Conservation (phyloP, 2,888 invertebrate species). For the Erynnis tages region DNA sequence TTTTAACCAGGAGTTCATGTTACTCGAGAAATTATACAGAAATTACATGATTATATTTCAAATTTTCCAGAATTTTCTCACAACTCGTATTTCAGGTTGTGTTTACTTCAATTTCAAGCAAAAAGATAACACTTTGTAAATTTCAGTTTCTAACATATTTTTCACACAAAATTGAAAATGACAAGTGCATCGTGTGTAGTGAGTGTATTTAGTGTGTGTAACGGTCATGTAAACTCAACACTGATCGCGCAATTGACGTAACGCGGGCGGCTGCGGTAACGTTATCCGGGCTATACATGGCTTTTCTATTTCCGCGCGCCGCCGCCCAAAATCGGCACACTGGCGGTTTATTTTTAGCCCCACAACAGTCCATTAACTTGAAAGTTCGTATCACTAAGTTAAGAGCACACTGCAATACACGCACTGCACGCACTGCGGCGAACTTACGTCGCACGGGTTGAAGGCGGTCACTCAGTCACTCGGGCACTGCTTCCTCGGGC, state of each 20-base stretch:
- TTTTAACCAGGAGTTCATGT: no score
- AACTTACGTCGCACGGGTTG: slow-evolving; percentile 81
- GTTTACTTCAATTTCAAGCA: not conserved
- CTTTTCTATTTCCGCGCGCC: slow-evolving; percentile 57
- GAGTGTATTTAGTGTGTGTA: slow-evolving; percentile 29
- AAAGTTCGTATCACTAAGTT: slow-evolving; percentile 47
- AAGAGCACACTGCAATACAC: slow-evolving; percentile 38
- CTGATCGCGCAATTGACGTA: slow-evolving; percentile 26
- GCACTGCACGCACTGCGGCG: slow-evolving; percentile 58
- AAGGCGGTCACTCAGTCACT: slow-evolving; percentile 77
- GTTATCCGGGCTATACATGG: slow-evolving; percentile 71
- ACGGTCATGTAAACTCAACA: not conserved
- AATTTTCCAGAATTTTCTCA: no score
- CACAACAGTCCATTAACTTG: slow-evolving; percentile 33
- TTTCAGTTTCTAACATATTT: no score
- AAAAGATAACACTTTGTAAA: no score
- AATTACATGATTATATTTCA: no score
- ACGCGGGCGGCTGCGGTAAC: slow-evolving; percentile 52
- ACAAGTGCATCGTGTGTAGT: slow-evolving; percentile 47
- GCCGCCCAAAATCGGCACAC: slow-evolving; percentile 55
- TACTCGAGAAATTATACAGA: no score
- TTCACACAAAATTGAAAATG: no score
- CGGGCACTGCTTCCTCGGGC: slow-evolving; percentile 65
- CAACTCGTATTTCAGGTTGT: no score
- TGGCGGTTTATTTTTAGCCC: slow-evolving; percentile 61